Conservation (phyloP, 1,140 invertebrate genomes). For the Cotesia glomerata region DNA sequence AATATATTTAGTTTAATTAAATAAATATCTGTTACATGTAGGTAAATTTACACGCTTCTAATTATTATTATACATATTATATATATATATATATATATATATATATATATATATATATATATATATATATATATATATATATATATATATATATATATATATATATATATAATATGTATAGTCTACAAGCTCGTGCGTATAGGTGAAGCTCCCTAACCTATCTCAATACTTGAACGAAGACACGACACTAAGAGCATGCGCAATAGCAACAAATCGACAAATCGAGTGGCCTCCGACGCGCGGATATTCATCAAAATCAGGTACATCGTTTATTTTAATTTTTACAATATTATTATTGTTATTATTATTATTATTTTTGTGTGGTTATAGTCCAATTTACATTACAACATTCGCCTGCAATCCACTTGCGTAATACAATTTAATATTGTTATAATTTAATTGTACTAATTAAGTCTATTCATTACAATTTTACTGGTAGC, state of each 20-base stretch:
- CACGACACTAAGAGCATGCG: neutral
- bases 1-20: too few relatives aligned
- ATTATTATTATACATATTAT: too few relatives aligned
- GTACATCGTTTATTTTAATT: constrained; percentile 23
- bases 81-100: too few relatives aligned
- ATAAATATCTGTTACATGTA: too few relatives aligned
- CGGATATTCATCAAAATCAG: constrained; percentile 4
- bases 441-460: neutral
- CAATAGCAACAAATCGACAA: neutral
- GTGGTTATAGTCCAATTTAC: neutral
- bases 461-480: neutral
- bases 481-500: neutral
- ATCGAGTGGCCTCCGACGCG: constrained; percentile 7
- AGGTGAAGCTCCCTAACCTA: constrained; percentile 18
- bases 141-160: neutral
- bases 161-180: neutral
- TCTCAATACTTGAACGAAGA: constrained; percentile 1
- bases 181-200: constrained; percentile 14
- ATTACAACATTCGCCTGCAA: neutral
- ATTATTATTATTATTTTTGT: constrained; percentile 3
- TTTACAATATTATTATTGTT: constrained; percentile 21
- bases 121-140: neutral
- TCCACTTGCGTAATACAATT: neutral
- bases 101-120: too few relatives aligned
- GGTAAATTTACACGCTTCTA: too few relatives aligned